phyloP scores from a whole-genome alignment of 2,113 vertebrate genomes.

The Seriola aureovittata region DNA sequence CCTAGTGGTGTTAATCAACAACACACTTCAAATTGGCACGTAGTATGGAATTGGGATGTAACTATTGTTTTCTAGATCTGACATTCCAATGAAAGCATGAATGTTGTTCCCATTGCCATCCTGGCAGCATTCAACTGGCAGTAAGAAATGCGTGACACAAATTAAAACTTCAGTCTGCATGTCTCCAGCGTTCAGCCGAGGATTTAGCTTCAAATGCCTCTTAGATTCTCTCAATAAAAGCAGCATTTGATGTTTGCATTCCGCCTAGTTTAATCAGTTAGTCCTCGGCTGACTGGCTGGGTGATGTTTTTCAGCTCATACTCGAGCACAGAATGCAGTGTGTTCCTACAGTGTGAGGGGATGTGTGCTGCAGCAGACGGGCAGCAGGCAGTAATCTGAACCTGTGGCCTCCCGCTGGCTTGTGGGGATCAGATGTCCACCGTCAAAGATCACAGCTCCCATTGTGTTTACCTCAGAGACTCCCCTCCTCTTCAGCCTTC shows the following conservation, averaged over 20 bases:
- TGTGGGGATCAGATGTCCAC: conserved; percentile 77
- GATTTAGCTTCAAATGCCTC: neutral
- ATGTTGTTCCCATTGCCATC: neutral
- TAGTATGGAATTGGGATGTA: neutral
- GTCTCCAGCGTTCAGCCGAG: neutral
- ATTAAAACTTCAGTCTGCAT: neutral
- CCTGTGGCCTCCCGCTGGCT: conserved; percentile 64
- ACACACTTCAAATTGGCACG: neutral
- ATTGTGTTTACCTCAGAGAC: conserved; percentile 79
- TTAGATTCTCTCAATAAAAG: neutral
- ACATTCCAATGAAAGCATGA: neutral
- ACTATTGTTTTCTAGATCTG: neutral
- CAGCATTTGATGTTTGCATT: conserved; percentile 11
- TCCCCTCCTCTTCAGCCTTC: conserved; percentile 57
- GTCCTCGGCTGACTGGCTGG: neutral
- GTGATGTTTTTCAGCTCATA: conserved; percentile 16
- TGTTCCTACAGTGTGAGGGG: conserved; percentile 13
- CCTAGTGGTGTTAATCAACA: neutral
- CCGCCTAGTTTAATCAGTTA: neutral
- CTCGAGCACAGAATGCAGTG: neutral
- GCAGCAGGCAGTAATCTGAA: conserved; percentile 78
- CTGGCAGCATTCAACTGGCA: neutral
- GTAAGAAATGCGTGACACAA: neutral
- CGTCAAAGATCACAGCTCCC: conserved; percentile 82
- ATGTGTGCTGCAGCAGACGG: conserved; percentile 50